Base-by-base conservation (phyloP, 2,797 vertebrate species). In the Fistularia commersonii region DNA sequence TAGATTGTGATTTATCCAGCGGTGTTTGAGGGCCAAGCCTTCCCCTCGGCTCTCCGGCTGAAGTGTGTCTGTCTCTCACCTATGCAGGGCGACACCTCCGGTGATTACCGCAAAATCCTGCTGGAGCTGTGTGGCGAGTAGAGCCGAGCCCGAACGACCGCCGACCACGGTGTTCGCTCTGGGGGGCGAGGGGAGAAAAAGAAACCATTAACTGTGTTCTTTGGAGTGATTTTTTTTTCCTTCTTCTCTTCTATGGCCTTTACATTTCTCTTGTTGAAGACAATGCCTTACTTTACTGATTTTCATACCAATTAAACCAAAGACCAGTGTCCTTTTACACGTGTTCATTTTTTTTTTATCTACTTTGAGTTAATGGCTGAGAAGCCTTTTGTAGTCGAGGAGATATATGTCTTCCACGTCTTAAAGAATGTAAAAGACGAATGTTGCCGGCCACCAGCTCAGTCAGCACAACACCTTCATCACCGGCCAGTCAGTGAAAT, bases 41-140 rank as follows among this genome's bases (percentile, higher is more conserved):
- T 9, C 3, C 42, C 46, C 1, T 3, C 32, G 48, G 9, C 59
- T 45, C 37, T 8, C 3, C 10, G 3, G 32, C 13, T 5, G 1
- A 45, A 6, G 8, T 57, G 49, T 47, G 51, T 76, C 34, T 51
- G 15, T 57, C 49, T 63, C 13, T 66, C 65, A 13, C 1, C 34
- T 64, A 67, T 45, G 39, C 69, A 99, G 97, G 93, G 93, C 48
- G 97, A 99, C 74, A 95, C 95, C 44, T 98, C 96, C 3, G 97
- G 97, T 13, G 96, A 99, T 84, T 99, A 99, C 83, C 89, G 92
- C 74, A 98, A 96, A 86, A 95, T 95, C 77, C 88, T 99, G n/a
- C 89, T 99, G 74, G 93, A 93, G 77, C 87, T 99, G 68, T 98
- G 95, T 14, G 96, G 95, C 42, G 92, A 91, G 69, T 95, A 96